Conservation (phyloP, 53 echinoderm and acorn worm species). For the Holothuria scabra region DNA sequence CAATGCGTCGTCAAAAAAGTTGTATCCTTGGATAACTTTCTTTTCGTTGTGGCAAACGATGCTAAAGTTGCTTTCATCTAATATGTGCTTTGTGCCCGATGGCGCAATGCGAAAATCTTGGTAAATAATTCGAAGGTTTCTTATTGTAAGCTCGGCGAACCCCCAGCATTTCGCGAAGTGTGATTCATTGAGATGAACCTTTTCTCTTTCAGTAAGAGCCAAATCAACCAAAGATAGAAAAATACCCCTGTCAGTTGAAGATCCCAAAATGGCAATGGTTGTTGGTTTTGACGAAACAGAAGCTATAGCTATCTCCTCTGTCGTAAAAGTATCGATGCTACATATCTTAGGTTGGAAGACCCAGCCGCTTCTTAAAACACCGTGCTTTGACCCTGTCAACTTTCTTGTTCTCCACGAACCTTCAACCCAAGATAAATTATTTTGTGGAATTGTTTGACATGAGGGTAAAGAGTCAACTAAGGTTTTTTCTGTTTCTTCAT, state of each 20-base stretch:
- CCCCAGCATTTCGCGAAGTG: conserved; percentile 17
- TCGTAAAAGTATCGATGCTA: conserved; percentile 16
- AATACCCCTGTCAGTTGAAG: conserved; percentile 21
- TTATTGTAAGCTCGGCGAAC: not conserved
- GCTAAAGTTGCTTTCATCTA: not conserved
- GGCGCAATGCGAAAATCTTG: conserved; percentile 10
- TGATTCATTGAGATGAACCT: not conserved
- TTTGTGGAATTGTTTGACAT: not conserved
- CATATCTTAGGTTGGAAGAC: conserved; percentile 6
- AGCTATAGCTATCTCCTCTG: not conserved
- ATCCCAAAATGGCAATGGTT: conserved; percentile 14
- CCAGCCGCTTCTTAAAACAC: conserved; percentile 25
- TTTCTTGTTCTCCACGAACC: not conserved
- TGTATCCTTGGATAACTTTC: not conserved
- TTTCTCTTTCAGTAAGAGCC: not conserved
- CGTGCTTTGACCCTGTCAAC: not conserved
- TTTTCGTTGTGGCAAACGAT: conserved; percentile 32
- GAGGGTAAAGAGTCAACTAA: not conserved
- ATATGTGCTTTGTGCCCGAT: not conserved
- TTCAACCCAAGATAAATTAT: not conserved
- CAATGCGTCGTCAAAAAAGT: not conserved
- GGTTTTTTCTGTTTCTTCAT: not conserved
- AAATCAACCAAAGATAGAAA: conserved; percentile 6
- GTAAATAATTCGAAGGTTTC: conserved; percentile 9
- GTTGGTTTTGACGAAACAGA: not conserved